A percentile compares a stretch with the other conserved stretches of the same genome.
These are phyloP conservation scores for Trichoplusia ni DNA, from an alignment of 1,140 invertebrate genomes.

Conservation along the genomic window DNA sequence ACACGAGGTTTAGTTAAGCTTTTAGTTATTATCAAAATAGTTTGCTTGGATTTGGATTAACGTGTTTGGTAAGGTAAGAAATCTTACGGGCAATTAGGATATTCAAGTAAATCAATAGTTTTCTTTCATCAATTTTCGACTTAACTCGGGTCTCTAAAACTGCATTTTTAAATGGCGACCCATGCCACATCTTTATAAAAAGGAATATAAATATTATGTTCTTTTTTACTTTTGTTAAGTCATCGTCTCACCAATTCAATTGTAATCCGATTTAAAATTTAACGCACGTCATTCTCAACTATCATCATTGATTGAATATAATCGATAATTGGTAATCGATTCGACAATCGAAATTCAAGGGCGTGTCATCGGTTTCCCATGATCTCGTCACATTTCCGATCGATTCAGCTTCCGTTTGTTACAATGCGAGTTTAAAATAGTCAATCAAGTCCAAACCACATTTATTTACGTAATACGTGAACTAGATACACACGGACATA, in stretches of 20 bases:
- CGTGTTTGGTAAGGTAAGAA: too few relatives aligned
- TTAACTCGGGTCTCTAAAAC: too few relatives aligned
- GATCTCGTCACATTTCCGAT: constrained; percentile 45
- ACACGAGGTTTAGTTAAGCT: too few relatives aligned
- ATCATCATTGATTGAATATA: constrained; percentile 18
- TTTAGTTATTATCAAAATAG: too few relatives aligned
- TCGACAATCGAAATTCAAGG: constrained; percentile 48
- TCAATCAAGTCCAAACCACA: neutral
- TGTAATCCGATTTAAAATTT: constrained; percentile 18
- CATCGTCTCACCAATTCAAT: constrained; percentile 16
- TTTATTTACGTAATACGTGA: constrained; percentile 4
- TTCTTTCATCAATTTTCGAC: too few relatives aligned
- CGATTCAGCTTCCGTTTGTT: constrained; percentile 36
- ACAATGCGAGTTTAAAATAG: neutral
- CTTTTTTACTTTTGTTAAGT: constrained; percentile 1
- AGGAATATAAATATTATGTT: too few relatives aligned
- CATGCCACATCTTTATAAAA: too few relatives aligned
- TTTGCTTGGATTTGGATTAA: too few relatives aligned
- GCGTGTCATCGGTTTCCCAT: constrained; percentile 59
- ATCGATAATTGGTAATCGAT: constrained; percentile 21
- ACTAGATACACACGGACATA: neutral
- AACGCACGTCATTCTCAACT: constrained; percentile 21
- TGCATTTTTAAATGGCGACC: too few relatives aligned
- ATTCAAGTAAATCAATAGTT: too few relatives aligned
- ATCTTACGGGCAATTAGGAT: too few relatives aligned